phyloP scores from a whole-genome alignment of 2,113 vertebrate genomes.

The Eudyptes chrysolophus region DNA sequence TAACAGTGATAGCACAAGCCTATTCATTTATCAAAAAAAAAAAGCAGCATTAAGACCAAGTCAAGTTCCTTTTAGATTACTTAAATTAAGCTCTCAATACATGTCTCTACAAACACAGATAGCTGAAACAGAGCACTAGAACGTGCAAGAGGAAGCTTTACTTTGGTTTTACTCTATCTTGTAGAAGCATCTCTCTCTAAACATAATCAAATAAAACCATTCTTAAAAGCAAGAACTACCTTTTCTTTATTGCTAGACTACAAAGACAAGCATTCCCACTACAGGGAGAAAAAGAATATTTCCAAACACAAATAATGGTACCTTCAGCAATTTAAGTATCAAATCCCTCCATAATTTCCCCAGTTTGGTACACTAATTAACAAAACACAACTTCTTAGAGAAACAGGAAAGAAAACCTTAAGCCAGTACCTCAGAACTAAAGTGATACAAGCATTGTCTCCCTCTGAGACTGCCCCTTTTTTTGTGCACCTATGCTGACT shows the following conservation, averaged over 20 bases:
- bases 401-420: accelerated
- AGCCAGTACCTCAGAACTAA: no score
- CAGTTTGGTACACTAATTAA: accelerated
- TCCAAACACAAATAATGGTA: accelerated
- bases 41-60: background rate
- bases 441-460: accelerated
- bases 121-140: background rate
- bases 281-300: accelerated
- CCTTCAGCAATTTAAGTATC: background rate
- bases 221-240: background rate
- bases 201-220: background rate
- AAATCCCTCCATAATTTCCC: no score
- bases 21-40: background rate
- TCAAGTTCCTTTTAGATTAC: background rate
- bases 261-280: background rate
- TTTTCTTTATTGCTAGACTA: background rate
- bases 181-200: background rate
- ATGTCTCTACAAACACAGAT: accelerated
- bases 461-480: accelerated
- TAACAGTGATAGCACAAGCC: background rate
- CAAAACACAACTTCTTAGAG: background rate
- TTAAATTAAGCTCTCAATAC: background rate
- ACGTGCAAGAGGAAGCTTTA: background rate
- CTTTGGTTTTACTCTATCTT: background rate
- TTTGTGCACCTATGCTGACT: background rate